These are phyloP conservation scores for Sphaerodactylus townsendi DNA, from an alignment of 2,113 vertebrate genomes.

Conservation along the genomic window DNA sequence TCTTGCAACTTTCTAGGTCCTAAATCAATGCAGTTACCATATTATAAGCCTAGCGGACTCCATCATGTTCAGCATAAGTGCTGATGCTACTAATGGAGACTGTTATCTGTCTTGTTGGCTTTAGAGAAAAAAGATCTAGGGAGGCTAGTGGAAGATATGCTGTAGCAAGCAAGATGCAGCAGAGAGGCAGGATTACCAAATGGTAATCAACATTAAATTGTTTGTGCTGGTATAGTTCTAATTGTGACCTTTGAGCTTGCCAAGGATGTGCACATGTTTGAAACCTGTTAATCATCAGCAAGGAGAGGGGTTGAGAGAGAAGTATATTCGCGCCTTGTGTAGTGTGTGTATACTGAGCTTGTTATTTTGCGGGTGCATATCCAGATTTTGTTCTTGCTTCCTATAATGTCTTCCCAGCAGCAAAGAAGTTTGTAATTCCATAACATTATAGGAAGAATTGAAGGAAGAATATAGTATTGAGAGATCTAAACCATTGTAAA, in stretches of 20 bases:
- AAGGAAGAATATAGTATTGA: not conserved
- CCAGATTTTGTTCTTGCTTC: not conserved
- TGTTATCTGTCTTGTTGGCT: not conserved
- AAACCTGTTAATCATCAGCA: conserved; percentile 17
- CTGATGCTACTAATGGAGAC: not conserved
- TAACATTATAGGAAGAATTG: not conserved
- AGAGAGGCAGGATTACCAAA: not conserved
- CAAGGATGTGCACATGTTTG: not conserved
- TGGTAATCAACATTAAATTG: not conserved
- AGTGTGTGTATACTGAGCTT: not conserved
- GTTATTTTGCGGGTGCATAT: conserved; percentile 14
- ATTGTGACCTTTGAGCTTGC: not conserved
- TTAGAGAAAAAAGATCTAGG: accelerated
- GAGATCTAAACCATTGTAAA: not conserved
- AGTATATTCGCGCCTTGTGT: conserved; percentile 9
- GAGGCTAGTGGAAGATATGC: not conserved
- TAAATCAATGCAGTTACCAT: conserved; percentile 6
- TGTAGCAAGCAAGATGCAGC: accelerated
- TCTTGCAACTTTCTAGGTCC: conserved; percentile 13
- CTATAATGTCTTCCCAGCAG: not conserved
- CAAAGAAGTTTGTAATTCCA: not conserved
- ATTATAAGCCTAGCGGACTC: not conserved
- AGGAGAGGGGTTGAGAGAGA: not conserved
- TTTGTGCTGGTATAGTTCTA: not conserved
- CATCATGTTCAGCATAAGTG: not conserved